Percentiles rank a stretch among this genome's conserved stretches.
Conservation (phyloP, 37 sponge, comb jelly and placozoan genomes). For the Crambe crambe region DNA sequence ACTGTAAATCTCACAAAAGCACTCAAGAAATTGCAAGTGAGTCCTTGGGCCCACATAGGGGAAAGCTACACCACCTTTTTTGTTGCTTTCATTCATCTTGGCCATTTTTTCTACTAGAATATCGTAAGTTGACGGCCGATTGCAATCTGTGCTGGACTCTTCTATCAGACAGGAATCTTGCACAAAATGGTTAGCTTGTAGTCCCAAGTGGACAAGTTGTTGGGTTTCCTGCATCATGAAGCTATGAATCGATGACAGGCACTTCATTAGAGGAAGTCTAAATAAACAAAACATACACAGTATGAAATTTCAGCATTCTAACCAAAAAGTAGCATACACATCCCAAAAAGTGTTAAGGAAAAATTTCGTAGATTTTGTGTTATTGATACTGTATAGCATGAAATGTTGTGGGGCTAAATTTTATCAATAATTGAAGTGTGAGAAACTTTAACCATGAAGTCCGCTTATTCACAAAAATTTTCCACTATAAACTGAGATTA, state of each 20-base stretch:
- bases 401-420: too few relatives aligned
- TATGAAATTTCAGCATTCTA: too few relatives aligned
- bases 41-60: slow-evolving; percentile 75
- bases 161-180: too few relatives aligned
- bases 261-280: slow-evolving; percentile 33
- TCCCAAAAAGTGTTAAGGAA: too few relatives aligned
- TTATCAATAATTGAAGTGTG: too few relatives aligned
- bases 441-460: too few relatives aligned
- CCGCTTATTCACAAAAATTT: too few relatives aligned
- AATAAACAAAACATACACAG: too few relatives aligned
- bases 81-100: slow-evolving; percentile 1
- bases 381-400: too few relatives aligned
- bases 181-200: slow-evolving; percentile 23
- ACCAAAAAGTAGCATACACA: too few relatives aligned
- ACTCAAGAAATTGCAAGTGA: slow-evolving; percentile 48
- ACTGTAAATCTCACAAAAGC: slow-evolving; percentile 50
- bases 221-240: slow-evolving; percentile 49
- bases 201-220: slow-evolving; percentile 50
- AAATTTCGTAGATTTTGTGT: too few relatives aligned
- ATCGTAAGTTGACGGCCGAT: slow-evolving; percentile 8
- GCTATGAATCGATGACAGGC: slow-evolving; percentile 49
- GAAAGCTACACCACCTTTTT: neutral
- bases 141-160: neutral
- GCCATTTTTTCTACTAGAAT: slow-evolving; percentile 57
- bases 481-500: too few relatives aligned